A percentile compares a stretch with the other conserved stretches of the same genome.
Conservation (phyloP, 92 coral and sea anemone species). For the Montipora capitata region DNA sequence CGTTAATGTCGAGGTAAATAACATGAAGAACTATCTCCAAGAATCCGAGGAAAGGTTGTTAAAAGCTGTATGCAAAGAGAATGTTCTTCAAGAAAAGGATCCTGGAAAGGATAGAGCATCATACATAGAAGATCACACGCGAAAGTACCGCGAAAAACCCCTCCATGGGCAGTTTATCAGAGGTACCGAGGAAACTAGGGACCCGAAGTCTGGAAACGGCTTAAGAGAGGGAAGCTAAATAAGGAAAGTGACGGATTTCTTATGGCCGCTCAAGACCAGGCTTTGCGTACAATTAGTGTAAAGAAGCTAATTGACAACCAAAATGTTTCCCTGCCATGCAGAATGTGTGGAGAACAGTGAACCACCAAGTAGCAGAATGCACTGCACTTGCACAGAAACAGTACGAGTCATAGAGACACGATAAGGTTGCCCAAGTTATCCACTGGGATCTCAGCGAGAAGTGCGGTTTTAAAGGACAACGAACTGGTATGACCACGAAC, state of each 20-base stretch:
- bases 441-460: not conserved
- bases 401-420: constrained; percentile 26
- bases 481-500: not conserved
- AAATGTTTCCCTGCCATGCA: not conserved
- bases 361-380: not conserved
- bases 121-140: not conserved
- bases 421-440: constrained; percentile 21
- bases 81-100: not conserved
- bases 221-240: not conserved
- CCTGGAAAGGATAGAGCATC: not conserved
- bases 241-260: not conserved
- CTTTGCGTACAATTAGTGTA: not conserved
- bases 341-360: not conserved
- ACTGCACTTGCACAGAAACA: constrained; percentile 24
- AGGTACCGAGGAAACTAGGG: not conserved
- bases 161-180: not conserved
- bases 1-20: not conserved
- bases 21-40: not conserved
- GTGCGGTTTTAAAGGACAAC: not conserved
- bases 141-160: not conserved
- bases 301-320: not conserved
- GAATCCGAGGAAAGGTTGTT: not conserved
- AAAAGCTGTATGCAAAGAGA: not conserved
- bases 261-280: not conserved
- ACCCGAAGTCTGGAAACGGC: not conserved